phyloP scores from a whole-genome alignment of 1,140 invertebrate genomes.

The Drosophila aff. region DNA sequence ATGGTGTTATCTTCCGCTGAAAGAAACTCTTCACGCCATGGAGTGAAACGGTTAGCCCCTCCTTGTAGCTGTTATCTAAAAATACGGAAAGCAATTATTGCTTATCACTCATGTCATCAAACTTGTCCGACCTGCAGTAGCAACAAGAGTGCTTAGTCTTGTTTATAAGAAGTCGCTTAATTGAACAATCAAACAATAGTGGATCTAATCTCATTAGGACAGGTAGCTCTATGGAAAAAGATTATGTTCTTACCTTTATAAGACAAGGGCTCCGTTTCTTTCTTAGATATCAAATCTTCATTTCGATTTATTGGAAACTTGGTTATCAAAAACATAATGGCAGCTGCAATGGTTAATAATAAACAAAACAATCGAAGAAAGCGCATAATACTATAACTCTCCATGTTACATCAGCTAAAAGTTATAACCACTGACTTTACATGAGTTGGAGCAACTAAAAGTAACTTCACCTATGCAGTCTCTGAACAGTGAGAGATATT shows the following conservation, averaged over 20 bases:
- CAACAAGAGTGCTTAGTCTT: neutral
- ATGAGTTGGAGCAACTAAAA: neutral
- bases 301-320: neutral
- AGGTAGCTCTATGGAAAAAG: neutral
- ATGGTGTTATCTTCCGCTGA: neutral
- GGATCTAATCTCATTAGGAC: neutral
- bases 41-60: neutral
- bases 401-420: neutral
- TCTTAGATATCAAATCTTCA: neutral
- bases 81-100: slow-evolving; percentile 9
- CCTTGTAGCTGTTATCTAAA: slow-evolving; percentile 1
- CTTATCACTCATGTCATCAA: slow-evolving; percentile 17
- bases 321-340: neutral
- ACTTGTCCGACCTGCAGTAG: slow-evolving; percentile 9
- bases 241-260: neutral
- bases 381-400: neutral
- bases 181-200: slow-evolving; percentile 6
- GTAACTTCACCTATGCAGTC: neutral
- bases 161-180: slow-evolving; percentile 1
- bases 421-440: neutral
- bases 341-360: neutral
- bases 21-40: neutral
- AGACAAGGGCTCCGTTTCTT: neutral
- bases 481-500: too few relatives aligned
- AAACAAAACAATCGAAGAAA: neutral